Conservation (phyloP, 1,140 invertebrate genomes). For the Bombyx mandarina region DNA sequence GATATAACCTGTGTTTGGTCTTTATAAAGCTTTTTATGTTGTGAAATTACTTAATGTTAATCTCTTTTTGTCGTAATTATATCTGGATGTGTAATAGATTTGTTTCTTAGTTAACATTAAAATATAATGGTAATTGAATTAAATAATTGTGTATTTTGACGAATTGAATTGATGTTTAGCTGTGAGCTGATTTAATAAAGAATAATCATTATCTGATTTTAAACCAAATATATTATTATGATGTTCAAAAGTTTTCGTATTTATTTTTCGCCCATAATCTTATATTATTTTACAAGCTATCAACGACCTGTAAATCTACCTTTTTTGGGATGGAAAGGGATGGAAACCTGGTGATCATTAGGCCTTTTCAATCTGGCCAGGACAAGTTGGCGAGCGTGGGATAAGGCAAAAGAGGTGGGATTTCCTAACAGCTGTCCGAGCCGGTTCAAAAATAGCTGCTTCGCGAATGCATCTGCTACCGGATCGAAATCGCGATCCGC, state of each 20-base stretch:
- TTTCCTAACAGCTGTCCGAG: too few species aligned
- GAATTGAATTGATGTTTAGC: conserved; percentile 26
- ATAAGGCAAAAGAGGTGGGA: too few species aligned
- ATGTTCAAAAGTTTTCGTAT: conserved; percentile 22
- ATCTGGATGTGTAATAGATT: too few species aligned
- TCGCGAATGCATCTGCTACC: too few species aligned
- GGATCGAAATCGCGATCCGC: too few species aligned
- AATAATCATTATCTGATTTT: conserved; percentile 15
- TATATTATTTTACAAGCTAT: neutral
- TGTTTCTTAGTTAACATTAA: neutral
- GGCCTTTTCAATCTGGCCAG: too few species aligned
- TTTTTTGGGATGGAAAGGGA: too few species aligned
- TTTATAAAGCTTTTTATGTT: conserved; percentile 19
- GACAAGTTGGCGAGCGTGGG: too few species aligned
- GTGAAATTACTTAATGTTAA: conserved; percentile 16
- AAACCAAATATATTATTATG: conserved; percentile 28
- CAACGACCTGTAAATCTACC: too few species aligned
- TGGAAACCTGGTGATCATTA: too few species aligned
- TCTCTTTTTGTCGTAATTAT: conserved; percentile 5
- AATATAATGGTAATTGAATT: neutral
- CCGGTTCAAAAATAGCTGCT: too few species aligned
- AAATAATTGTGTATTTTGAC: too few species aligned
- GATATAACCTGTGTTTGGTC: neutral
- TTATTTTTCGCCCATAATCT: conserved; percentile 3
- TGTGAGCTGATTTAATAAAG: conserved; percentile 43